These are phyloP conservation scores for Tenthredo distinguenda DNA, from an alignment of 2,888 invertebrate species.

Conservation along the genomic window DNA sequence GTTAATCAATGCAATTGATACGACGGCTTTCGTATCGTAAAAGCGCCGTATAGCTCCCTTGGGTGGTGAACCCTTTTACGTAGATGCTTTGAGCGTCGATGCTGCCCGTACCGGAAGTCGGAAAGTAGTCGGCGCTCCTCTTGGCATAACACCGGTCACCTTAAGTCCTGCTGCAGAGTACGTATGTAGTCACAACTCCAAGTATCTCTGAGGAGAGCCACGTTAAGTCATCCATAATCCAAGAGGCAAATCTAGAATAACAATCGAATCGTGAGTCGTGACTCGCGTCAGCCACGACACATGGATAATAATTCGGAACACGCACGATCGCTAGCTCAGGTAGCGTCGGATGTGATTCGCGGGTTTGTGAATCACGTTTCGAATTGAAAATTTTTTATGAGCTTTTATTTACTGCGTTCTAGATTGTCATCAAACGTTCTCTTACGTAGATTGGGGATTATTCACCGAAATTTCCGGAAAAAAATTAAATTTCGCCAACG, in stretches of 20 bases:
- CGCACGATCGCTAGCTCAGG: conserved; percentile 2
- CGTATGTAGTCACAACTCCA: conserved; percentile 63
- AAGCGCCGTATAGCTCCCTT: conserved; percentile 88
- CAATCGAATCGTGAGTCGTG: conserved; percentile 62
- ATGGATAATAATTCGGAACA: conserved; percentile 42
- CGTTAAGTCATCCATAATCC: conserved; percentile 40
- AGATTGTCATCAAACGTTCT: conserved; percentile 24
- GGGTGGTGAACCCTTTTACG: conserved; percentile 85
- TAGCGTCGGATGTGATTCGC: conserved; percentile 54
- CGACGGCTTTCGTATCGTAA: conserved; percentile 84
- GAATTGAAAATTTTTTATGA: conserved; percentile 30
- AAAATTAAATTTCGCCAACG: too few relatives aligned
- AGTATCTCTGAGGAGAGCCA: conserved; percentile 16
- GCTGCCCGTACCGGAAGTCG: conserved; percentile 89
- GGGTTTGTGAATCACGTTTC: conserved; percentile 63
- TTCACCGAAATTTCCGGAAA: too few relatives aligned
- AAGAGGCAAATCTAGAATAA: conserved; percentile 59
- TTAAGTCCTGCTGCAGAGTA: conserved; percentile 77
- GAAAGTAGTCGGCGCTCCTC: conserved; percentile 87
- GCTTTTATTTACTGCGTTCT: conserved; percentile 22
- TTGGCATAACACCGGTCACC: conserved; percentile 89
- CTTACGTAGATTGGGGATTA: neutral
- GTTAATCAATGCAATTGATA: neutral
- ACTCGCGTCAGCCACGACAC: conserved; percentile 32
- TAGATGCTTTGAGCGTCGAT: conserved; percentile 87